phyloP scores from a whole-genome alignment of 2,113 vertebrate genomes.

The Rhea pennata region DNA sequence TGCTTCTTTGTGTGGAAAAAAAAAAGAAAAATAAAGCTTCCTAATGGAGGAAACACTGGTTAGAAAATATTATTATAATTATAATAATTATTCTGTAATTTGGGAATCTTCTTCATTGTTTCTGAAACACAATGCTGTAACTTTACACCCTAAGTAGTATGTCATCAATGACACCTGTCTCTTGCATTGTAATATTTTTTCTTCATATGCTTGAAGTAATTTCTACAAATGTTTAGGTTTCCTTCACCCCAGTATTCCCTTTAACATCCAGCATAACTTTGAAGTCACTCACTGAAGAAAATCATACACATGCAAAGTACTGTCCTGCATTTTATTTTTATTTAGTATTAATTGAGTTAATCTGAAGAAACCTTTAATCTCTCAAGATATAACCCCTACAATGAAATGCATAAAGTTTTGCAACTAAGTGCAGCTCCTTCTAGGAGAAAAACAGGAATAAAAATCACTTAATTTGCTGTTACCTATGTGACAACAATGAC shows the following conservation, averaged over 20 bases:
- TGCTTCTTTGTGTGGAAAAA: neutral
- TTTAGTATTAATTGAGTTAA: neutral
- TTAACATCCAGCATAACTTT: neutral
- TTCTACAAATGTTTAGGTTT: neutral
- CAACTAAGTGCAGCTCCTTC: neutral
- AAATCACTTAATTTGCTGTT: neutral
- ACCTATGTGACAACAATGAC: neutral
- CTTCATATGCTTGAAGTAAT: neutral
- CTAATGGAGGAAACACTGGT: neutral
- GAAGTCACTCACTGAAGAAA: neutral
- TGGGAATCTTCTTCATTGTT: neutral
- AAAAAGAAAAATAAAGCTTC: neutral
- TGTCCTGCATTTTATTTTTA: neutral
- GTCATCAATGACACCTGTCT: neutral
- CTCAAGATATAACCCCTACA: neutral
- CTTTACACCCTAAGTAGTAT: neutral
- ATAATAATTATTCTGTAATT: neutral
- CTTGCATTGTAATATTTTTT: neutral
- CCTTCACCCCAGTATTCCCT: neutral
- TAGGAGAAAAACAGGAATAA: neutral
- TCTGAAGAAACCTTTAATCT: neutral
- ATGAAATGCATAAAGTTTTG: neutral
- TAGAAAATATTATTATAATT: neutral
- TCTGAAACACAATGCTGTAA: neutral
- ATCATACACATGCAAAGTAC: accelerated